A percentile compares a stretch with the other conserved stretches of the same genome.
phyloP scores from a whole-genome alignment of 2,888 invertebrate species.

The Glaucopsyche alexis region DNA sequence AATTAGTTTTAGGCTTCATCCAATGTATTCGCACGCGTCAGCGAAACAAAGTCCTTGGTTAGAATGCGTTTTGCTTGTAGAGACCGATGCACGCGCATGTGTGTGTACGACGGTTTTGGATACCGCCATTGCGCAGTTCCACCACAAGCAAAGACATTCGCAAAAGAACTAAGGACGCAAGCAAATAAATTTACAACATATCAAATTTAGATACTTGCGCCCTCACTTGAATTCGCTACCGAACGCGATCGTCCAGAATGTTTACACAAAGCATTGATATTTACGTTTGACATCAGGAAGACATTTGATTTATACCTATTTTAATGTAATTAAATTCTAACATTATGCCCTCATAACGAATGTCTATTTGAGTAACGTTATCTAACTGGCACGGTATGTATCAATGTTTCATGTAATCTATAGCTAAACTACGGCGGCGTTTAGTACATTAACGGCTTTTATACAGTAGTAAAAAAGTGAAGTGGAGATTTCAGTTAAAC shows the following conservation, averaged over 20 bases:
- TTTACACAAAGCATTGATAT: conserved; percentile 36
- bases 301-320: conserved; percentile 35
- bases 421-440: conserved; percentile 2
- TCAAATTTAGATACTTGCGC: conserved; percentile 11
- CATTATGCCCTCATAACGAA: conserved; percentile 21
- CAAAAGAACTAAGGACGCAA: neutral
- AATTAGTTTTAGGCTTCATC: conserved; percentile 21
- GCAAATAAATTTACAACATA: neutral
- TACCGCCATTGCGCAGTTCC: neutral
- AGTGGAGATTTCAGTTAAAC: neutral
- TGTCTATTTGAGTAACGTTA: conserved; percentile 24
- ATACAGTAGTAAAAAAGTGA: neutral
- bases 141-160: conserved; percentile 1
- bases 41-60: neutral
- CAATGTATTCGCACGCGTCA: conserved; percentile 17
- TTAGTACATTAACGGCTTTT: neutral
- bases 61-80: neutral
- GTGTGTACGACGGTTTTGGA: neutral
- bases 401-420: conserved; percentile 34
- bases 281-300: conserved; percentile 34
- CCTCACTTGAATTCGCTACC: neutral
- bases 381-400: conserved; percentile 29
- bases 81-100: neutral
- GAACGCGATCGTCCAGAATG: conserved; percentile 7
- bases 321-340: conserved; percentile 23